Base-by-base conservation (phyloP, 1,140 invertebrate genomes). In the Probaryconus sp. region DNA sequence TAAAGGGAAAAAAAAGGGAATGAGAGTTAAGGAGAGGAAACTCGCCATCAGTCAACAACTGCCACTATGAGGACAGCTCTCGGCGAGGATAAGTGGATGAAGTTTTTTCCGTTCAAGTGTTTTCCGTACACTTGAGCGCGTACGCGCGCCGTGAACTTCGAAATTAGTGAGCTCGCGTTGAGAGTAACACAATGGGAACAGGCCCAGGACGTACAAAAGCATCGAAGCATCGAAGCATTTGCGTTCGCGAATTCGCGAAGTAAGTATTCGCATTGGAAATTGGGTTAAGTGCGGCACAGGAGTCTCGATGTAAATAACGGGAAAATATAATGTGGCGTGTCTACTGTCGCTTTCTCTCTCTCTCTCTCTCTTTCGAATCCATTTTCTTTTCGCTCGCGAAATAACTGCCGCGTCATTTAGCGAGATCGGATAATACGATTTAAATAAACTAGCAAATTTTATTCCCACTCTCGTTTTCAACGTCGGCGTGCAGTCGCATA, bases 371-470 rank as follows among this genome's bases (percentile, higher is more conserved):
- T n/a, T n/a, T n/a, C n/a, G 48, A 64, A 65, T 65, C 53, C 43
- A 60, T 53, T 60, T 65, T 53, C 60, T 60, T 65, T 51, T 26
- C 33, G 24, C 47, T 48, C n/a, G n/a, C 28, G 3, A 42, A 56
- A 45, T 43, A 65, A 51, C 43, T 60, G 43, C 11, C 53, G 18
- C 33, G 45, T 64, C 51, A 65, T 65, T 72, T 50, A 65, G 37
- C 53, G 33, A 65, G 53, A 72, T 72, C 60, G 47, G 43, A 65
- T 67, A 67, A 68, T 63, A 47, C 26, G 63, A 61, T 75, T 60
- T 64, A 65, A 69, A 69, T 60, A 75, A 65, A 60, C 38, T 64
- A 69, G 50, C 42, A 60, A 75, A 65, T 69, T 69, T 64, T 30
- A 58, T 75, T 63, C 61, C 11, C 20, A 35, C 55, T 26, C 38